A percentile compares a stretch with the other conserved stretches of the same genome.
phyloP scores from a whole-genome alignment of 2,113 vertebrate species.

The Antennarius striatus region DNA sequence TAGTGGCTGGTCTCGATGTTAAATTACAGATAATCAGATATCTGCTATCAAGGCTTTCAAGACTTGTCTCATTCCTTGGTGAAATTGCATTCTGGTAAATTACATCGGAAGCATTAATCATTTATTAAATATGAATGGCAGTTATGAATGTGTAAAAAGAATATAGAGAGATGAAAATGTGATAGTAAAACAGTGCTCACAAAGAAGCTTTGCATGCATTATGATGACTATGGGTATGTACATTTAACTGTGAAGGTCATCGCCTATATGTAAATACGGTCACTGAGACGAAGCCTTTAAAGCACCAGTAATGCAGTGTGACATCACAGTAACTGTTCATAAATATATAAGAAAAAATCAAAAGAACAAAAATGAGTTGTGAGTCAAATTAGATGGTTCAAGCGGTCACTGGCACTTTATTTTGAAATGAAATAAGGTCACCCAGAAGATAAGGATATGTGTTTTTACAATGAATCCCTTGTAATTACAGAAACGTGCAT shows the following conservation, averaged over 20 bases:
- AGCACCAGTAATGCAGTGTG: not conserved
- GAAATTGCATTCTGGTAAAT: not conserved
- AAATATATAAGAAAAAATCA: too few species aligned
- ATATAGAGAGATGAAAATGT: not conserved
- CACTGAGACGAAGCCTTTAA: not conserved
- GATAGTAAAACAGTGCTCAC: not conserved
- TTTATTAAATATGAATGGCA: not conserved
- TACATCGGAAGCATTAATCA: not conserved
- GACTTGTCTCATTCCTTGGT: not conserved
- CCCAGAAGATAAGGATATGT: too few species aligned
- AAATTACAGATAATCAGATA: not conserved
- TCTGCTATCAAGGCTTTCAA: constrained; percentile 1
- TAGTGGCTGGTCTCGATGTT: not conserved
- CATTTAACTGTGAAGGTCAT: constrained; percentile 17
- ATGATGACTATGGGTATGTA: not conserved
- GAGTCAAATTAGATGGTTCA: too few species aligned
- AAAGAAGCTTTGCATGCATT: not conserved
- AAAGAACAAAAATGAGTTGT: too few species aligned
- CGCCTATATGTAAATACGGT: not conserved
- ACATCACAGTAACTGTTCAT: not conserved
- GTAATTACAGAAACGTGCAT: not conserved
- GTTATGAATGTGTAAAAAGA: not conserved
- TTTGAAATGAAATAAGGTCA: too few species aligned
- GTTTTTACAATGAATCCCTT: not conserved
- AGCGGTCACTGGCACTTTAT: too few species aligned